Conservation (phyloP, 2,797 vertebrate genomes). For the Furcifer pardalis region DNA sequence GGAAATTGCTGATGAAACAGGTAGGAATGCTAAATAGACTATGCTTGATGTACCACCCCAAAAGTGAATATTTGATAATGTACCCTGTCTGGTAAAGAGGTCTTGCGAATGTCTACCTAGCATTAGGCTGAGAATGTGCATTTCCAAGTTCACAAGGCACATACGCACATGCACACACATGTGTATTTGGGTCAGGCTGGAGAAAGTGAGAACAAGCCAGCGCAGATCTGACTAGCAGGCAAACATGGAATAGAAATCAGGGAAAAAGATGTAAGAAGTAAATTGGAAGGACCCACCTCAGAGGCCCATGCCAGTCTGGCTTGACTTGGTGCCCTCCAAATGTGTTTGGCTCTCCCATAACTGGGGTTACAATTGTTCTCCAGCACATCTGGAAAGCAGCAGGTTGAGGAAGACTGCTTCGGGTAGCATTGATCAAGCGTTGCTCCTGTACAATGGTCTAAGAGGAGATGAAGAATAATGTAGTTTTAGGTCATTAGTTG, state of each 20-base stretch:
- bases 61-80: neutral
- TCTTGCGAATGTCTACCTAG: neutral
- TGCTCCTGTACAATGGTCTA: too few species aligned
- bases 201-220: neutral
- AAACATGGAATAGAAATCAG: neutral
- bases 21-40: constrained; percentile 68
- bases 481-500: too few species aligned
- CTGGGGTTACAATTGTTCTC: neutral
- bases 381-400: neutral
- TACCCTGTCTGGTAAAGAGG: neutral
- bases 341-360: neutral
- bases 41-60: neutral
- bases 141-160: neutral
- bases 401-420: neutral
- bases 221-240: neutral
- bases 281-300: neutral
- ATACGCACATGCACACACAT: too few species aligned
- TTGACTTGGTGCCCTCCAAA: neutral
- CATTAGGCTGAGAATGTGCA: neutral
- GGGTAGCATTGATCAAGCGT: neutral
- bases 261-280: neutral
- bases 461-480: too few species aligned
- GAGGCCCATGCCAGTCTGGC: neutral
- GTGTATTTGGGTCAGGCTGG: neutral
- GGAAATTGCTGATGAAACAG: constrained; percentile 65